These are phyloP conservation scores for Philonicus albiceps DNA, from an alignment of 2,888 invertebrate species.

Conservation along the genomic window DNA sequence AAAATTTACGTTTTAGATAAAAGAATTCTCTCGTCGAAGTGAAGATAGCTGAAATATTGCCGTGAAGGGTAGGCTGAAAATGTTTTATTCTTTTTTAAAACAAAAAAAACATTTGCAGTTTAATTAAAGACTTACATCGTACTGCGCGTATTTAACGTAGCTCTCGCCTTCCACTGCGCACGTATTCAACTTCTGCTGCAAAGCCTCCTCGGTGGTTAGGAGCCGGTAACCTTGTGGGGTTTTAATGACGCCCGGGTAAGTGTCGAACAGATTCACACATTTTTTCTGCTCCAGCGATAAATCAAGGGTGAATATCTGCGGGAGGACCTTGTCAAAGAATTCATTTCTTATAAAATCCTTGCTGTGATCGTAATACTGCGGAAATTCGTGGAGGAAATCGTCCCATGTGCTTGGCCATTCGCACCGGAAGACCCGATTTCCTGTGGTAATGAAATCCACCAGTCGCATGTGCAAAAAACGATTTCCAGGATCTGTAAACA, in stretches of 20 bases:
- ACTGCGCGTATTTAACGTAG: not conserved
- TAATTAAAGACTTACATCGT: not conserved
- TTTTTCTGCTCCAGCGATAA: not conserved
- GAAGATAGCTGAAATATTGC: not conserved
- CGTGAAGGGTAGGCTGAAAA: not conserved
- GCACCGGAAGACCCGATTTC: constrained; percentile 10
- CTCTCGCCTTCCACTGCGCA: not conserved
- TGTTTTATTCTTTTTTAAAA: not conserved
- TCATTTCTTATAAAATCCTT: not conserved
- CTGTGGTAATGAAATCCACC: not conserved
- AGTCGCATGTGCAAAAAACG: not conserved
- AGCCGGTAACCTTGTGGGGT: not conserved
- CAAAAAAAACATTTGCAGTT: not conserved
- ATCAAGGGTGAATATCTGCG: not conserved
- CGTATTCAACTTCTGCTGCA: not conserved
- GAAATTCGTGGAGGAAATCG: not conserved
- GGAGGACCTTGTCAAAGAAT: constrained; percentile 7
- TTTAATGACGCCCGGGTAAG: not conserved
- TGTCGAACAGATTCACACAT: not conserved
- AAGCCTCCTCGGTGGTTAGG: not conserved
- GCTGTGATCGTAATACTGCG: not conserved
- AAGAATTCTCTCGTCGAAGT: not conserved
- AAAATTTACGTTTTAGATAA: not conserved
- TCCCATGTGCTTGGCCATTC: constrained; percentile 18
- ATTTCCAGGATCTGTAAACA: not conserved